Percentiles rank a stretch among this genome's conserved stretches.
These are phyloP conservation scores for Diuraphis noxia DNA, from an alignment of 1,140 invertebrate species.

Conservation along the genomic window DNA sequence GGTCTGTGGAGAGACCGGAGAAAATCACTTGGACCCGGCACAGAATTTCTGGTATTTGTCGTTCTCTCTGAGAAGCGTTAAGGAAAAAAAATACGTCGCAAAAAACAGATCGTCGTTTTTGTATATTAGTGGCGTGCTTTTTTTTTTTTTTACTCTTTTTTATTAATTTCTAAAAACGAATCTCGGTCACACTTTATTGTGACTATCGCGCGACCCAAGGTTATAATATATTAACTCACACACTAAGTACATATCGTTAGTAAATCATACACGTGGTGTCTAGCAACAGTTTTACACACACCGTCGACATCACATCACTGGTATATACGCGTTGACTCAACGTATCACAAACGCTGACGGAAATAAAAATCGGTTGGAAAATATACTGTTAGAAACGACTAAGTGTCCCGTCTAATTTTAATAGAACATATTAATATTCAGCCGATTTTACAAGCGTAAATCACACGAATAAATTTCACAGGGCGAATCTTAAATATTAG, in stretches of 20 bases:
- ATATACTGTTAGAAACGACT: neutral
- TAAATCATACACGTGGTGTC: constrained; percentile 25
- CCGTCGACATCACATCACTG: neutral
- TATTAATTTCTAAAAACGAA: neutral
- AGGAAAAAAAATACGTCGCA: constrained; percentile 13
- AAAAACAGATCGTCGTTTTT: neutral
- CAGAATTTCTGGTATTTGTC: constrained; percentile 18
- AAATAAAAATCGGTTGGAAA: neutral
- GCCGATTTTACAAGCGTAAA: neutral
- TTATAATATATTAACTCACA: constrained; percentile 13
- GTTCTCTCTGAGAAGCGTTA: neutral
- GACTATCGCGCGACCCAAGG: neutral
- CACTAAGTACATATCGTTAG: neutral
- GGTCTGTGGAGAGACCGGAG: neutral
- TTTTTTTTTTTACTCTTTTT: too few relatives aligned
- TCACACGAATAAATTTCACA: neutral
- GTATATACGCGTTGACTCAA: neutral
- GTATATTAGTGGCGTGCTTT: neutral
- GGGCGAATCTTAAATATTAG: neutral
- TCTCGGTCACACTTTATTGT: constrained; percentile 6
- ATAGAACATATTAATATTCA: neutral
- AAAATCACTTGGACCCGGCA: neutral
- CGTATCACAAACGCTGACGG: neutral
- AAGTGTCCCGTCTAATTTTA: neutral
- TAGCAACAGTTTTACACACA: neutral